A percentile compares a stretch with the other conserved stretches of the same genome.
These are phyloP conservation scores for Lota lota DNA, from an alignment of 2,113 vertebrate genomes.

Conservation along the genomic window DNA sequence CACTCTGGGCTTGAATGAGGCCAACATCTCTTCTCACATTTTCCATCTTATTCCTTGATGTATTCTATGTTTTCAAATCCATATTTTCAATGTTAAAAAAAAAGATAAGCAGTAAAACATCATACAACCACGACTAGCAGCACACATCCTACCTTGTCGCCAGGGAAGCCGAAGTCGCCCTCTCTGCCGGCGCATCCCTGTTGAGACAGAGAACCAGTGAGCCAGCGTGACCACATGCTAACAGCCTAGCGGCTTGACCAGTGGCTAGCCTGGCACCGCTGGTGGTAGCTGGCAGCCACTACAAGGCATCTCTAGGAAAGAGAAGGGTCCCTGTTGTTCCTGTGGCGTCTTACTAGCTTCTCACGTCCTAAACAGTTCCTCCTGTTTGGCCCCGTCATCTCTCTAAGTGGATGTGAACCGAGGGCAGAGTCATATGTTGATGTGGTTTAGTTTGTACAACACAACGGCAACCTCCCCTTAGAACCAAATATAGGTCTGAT, in stretches of 20 bases:
- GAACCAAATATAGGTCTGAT: conserved; percentile 21
- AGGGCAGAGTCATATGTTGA: conserved; percentile 17
- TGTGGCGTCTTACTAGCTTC: conserved; percentile 16
- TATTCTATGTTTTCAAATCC: background rate
- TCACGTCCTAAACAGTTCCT: conserved; percentile 22
- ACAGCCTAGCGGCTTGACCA: too few relatives aligned
- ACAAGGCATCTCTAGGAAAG: conserved; percentile 9
- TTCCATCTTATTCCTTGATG: too few relatives aligned
- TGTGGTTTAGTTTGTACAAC: conserved; percentile 15
- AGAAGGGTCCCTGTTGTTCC: conserved; percentile 16
- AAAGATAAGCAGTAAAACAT: background rate
- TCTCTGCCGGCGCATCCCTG: conserved; percentile 78
- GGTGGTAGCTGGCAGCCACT: background rate
- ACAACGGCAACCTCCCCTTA: conserved; percentile 27
- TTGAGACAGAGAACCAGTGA: conserved; percentile 23
- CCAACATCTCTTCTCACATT: too few relatives aligned
- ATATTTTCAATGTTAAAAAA: background rate
- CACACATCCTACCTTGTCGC: conserved; percentile 74
- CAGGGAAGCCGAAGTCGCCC: conserved; percentile 76
- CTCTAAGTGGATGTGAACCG: conserved; percentile 25
- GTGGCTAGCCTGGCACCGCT: background rate
- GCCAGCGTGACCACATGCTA: background rate
- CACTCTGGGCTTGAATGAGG: too few relatives aligned
- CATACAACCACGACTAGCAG: background rate
- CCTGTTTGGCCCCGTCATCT: conserved; percentile 43